phyloP scores from a whole-genome alignment of 2,888 invertebrate species.

The Cerastis rubricosa region DNA sequence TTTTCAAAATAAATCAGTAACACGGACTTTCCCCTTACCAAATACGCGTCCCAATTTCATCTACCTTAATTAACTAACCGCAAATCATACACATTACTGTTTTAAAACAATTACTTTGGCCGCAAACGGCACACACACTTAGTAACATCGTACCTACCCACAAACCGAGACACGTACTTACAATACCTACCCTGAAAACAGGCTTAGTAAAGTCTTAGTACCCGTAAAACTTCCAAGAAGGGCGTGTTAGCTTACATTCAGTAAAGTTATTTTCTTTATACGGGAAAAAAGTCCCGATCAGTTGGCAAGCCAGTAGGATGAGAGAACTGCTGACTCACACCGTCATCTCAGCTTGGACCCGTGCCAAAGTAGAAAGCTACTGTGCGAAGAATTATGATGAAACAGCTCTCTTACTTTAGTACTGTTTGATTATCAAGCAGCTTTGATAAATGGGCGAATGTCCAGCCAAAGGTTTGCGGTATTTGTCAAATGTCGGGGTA shows the following conservation, averaged over 20 bases:
- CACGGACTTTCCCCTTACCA: conserved; percentile 23
- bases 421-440: conserved; percentile 59
- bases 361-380: conserved; percentile 66
- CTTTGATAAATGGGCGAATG: conserved; percentile 58
- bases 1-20: conserved; percentile 4
- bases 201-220: conserved; percentile 25
- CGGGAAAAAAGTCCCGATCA: conserved; percentile 46
- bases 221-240: conserved; percentile 33
- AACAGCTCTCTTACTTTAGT: conserved; percentile 58
- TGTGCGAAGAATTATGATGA: conserved; percentile 66
- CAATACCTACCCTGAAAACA: conserved; percentile 7
- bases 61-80: conserved; percentile 43
- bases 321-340: conserved; percentile 62
- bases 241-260: conserved; percentile 38
- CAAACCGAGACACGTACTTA: conserved; percentile 16
- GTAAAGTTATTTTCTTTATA: conserved; percentile 50
- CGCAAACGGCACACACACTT: background rate
- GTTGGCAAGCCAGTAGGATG: conserved; percentile 51
- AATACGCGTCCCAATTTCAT: conserved; percentile 26
- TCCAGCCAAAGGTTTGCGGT: conserved; percentile 23
- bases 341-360: conserved; percentile 64
- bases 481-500: conserved; percentile 36
- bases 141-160: background rate
- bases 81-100: conserved; percentile 11
- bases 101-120: conserved; percentile 23